Percentiles rank a stretch among this genome's conserved stretches.
These are phyloP conservation scores for Sylvia atricapilla DNA, from an alignment of 2,113 vertebrate species.

Conservation along the genomic window DNA sequence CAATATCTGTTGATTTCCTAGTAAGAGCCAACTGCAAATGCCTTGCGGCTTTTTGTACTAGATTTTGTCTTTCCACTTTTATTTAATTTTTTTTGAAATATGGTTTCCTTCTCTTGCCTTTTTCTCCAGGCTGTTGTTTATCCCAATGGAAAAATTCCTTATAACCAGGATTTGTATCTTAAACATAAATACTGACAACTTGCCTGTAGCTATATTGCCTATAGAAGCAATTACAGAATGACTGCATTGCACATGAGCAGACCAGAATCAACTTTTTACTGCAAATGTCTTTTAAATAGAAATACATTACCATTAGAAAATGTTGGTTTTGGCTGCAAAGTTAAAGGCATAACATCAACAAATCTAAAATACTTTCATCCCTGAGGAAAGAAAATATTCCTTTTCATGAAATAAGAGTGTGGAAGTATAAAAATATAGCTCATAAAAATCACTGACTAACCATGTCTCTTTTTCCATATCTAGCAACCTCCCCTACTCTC, in stretches of 20 bases:
- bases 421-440: neutral
- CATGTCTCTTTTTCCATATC: neutral
- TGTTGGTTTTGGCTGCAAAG: neutral
- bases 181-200: slow-evolving; percentile 15
- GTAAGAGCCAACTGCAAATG: neutral
- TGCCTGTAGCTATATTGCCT: neutral
- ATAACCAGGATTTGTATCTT: neutral
- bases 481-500: neutral
- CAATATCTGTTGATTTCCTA: neutral
- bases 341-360: neutral
- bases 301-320: slow-evolving; percentile 2
- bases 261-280: neutral
- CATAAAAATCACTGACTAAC: neutral
- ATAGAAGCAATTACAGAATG: neutral
- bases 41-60: neutral
- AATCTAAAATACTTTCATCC: neutral
- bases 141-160: neutral
- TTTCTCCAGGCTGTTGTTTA: slow-evolving; percentile 16
- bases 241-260: neutral
- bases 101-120: neutral
- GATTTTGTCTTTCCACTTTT: slow-evolving; percentile 2
- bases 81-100: slow-evolving; percentile 5
- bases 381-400: neutral
- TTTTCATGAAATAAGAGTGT: neutral
- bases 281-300: neutral